Percentiles rank a stretch among this genome's conserved stretches.
Evolutionary conservation across 2,113 vertebrate species (phyloP).

Genomic region (Perca flavescens): DNA sequence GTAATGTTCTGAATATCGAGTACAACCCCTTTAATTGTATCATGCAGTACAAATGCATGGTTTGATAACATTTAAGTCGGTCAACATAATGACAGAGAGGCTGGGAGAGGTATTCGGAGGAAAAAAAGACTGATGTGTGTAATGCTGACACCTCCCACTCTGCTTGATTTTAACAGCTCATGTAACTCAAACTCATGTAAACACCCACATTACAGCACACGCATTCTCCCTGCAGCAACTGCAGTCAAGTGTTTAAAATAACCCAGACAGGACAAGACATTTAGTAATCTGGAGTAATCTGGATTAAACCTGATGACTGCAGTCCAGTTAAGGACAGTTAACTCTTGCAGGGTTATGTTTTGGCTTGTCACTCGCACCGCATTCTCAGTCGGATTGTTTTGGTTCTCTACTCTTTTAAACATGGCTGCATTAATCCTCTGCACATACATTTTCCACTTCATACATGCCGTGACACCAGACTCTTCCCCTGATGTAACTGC

Average conservation of each 20-base stretch:
- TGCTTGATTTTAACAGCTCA: constrained; percentile 2
- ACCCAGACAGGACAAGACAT: constrained; percentile 44
- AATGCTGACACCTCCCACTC: not conserved
- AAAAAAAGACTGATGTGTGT: not conserved
- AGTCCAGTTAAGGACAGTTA: constrained; percentile 16
- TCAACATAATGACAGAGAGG: not conserved
- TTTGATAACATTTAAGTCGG: not conserved
- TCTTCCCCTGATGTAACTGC: not conserved
- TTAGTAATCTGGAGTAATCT: constrained; percentile 57
- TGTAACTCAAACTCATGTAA: constrained; percentile 5
- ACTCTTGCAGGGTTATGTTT: constrained; percentile 11
- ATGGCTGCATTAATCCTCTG: constrained; percentile 8
- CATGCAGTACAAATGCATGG: not conserved
- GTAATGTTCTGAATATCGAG: no score
- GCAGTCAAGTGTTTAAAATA: constrained; percentile 61
- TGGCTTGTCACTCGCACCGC: constrained; percentile 10
- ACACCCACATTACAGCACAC: not conserved
- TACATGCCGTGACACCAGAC: constrained; percentile 6
- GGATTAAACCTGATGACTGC: constrained; percentile 49
- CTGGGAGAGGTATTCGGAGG: not conserved
- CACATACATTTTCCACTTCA: constrained; percentile 26
- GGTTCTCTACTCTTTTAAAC: constrained; percentile 1
- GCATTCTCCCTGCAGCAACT: constrained; percentile 18
- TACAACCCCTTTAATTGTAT: no score
- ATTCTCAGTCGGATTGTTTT: not conserved